Evolutionary conservation across 2,113 vertebrate genomes (phyloP).

Genomic region (Fregata magnificens): DNA sequence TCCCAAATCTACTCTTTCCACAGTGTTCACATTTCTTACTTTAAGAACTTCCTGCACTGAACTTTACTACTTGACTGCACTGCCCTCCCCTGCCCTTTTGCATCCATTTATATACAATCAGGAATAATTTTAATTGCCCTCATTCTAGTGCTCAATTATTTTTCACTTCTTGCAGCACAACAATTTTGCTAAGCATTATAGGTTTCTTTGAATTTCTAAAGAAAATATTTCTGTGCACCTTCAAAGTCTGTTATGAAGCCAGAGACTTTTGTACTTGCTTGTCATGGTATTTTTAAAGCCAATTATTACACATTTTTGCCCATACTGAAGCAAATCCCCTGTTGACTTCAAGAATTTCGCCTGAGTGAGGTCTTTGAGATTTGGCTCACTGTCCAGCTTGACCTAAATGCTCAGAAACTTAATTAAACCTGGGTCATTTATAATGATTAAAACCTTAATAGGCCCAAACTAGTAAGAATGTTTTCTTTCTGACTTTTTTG

Average conservation of each 20-base stretch:
- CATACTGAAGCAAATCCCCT: conserved; percentile 1
- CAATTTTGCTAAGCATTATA: not conserved
- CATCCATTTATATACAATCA: not conserved
- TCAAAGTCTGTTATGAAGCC: not conserved
- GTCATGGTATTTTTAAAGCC: not conserved
- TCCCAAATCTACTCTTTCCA: not conserved
- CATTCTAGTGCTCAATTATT: not conserved
- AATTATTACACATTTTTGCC: conserved; percentile 34
- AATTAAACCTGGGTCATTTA: conserved; percentile 13
- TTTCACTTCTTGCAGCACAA: not conserved
- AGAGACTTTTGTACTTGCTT: not conserved
- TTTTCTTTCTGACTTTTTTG: not conserved
- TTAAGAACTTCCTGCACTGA: not conserved
- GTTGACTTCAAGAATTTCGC: not conserved
- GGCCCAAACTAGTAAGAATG: not conserved
- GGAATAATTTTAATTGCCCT: not conserved
- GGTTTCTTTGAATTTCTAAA: not conserved
- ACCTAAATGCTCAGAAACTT: conserved; percentile 8
- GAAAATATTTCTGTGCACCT: not conserved
- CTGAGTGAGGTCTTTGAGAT: not conserved
- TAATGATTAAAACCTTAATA: not conserved
- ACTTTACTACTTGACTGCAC: not conserved
- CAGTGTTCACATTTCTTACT: not conserved
- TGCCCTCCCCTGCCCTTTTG: not conserved
- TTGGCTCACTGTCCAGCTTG: conserved; percentile 22